Base-by-base conservation (phyloP, 1,140 invertebrate species). In the Zophobas atratus region DNA sequence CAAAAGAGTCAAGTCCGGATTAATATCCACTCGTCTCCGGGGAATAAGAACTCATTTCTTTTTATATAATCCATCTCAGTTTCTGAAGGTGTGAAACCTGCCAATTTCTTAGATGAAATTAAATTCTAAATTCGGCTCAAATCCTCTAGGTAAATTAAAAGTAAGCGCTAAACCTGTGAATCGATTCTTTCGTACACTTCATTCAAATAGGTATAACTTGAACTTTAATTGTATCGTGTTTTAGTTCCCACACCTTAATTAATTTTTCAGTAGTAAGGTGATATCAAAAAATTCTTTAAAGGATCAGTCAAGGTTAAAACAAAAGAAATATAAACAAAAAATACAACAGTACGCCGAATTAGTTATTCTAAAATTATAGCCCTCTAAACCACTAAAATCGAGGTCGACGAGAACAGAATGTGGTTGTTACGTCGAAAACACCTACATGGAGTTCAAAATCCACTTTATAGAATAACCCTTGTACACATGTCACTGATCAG, bases 121-220 rank as follows among this genome's bases (percentile, higher is more conserved):
- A 60, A 60, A 60, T 60, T 60, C 38, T 60, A 60, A 60, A 57
- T 57, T 57, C 53, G 5, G 34, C n/a, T 33, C 53, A 56, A 56
- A 60, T 60, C 56, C n/a, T 36, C 38, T n/a, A 35, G 6, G 35
- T 35, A 60, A 60, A 38, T 46, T 46, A 46, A 46, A 8, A 46
- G 43, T 46, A 46, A 46, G 8, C 43, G 43, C 8, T 46, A 3
- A 8, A 8, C 3, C 8, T 46, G 43, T 8, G 8, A 46, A 46
- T 46, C 43, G 43, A 46, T 46, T 46, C 43, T 20, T 20, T 20
- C 20, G 20, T 20, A 20, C 43, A 46, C 8, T 8, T 46, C 43
- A 46, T 3, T 20, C 20, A 20, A 20, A 20, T 20, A 20, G 20
- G 20, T 20, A 20, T 20, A 20, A 20, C 20, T 20, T 20, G 20